Percentiles rank a stretch among this genome's conserved stretches.
Evolutionary conservation across 2,797 vertebrate species (phyloP).

Genomic region (Carduelis carduelis): DNA sequence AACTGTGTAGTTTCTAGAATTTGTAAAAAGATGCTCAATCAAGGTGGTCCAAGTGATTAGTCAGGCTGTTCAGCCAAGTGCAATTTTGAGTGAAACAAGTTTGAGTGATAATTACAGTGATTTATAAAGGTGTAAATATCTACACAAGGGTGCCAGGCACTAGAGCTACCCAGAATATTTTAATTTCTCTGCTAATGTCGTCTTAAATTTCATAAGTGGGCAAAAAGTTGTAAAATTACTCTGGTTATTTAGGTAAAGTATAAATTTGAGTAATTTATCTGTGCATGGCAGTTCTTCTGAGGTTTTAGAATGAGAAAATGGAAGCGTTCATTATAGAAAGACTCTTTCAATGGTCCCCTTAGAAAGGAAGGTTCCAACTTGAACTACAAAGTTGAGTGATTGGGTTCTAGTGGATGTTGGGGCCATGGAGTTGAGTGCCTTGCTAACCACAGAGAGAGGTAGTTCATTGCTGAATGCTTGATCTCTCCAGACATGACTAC

Average conservation of each 20-base stretch:
- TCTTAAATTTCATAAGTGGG: background rate
- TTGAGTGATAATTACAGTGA: background rate
- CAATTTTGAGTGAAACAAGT: background rate
- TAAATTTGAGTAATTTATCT: background rate
- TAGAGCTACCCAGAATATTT: background rate
- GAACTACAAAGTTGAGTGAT: background rate
- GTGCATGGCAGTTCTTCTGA: background rate
- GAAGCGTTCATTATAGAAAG: background rate
- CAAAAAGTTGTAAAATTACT: background rate
- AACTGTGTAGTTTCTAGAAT: background rate
- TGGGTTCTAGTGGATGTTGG: background rate
- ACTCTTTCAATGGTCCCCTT: background rate
- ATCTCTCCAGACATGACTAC: background rate
- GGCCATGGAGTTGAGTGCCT: background rate
- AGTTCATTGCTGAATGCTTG: background rate
- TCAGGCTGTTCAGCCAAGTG: background rate
- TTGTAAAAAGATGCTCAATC: background rate
- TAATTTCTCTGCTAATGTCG: background rate
- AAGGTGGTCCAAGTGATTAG: background rate
- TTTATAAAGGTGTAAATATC: background rate
- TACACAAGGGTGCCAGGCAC: background rate
- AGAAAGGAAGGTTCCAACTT: background rate
- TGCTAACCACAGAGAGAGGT: background rate
- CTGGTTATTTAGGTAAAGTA: background rate
- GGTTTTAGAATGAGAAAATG: background rate